Conservation (phyloP, 2,797 vertebrate genomes). For the Hoplostethus atlanticus region DNA sequence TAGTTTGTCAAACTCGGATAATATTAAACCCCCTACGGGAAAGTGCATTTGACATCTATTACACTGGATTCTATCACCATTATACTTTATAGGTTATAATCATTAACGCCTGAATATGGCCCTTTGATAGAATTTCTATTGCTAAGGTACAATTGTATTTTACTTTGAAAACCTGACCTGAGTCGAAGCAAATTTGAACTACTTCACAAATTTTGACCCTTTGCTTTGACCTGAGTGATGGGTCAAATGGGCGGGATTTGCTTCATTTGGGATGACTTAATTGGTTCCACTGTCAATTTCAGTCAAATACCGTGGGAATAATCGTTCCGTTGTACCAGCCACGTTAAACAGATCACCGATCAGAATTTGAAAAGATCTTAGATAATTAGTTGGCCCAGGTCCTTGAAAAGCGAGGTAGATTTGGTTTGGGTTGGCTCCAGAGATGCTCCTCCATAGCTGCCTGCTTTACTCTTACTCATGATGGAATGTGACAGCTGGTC, state of each 20-base stretch:
- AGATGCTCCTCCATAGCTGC: constrained; percentile 63
- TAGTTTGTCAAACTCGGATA: constrained; percentile 62
- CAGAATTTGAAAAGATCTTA: constrained; percentile 72
- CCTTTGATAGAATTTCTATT: constrained; percentile 1
- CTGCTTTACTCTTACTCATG: constrained; percentile 65
- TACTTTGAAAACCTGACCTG: constrained; percentile 15
- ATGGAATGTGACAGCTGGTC: constrained; percentile 82
- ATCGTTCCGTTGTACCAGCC: constrained; percentile 66
- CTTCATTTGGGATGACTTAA: constrained; percentile 49
- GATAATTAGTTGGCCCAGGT: constrained; percentile 74
- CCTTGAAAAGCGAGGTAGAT: constrained; percentile 73
- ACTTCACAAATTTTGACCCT: constrained; percentile 20
- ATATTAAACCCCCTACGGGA: constrained; percentile 46
- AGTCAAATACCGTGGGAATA: constrained; percentile 41
- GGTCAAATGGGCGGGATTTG: constrained; percentile 64
- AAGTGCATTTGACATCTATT: constrained; percentile 39
- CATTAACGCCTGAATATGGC: constrained; percentile 6
- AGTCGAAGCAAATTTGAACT: constrained; percentile 12
- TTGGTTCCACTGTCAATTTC: constrained; percentile 51
- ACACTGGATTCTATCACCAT: constrained; percentile 24
- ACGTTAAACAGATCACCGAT: constrained; percentile 76
- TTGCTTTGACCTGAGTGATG: constrained; percentile 42
- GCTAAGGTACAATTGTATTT: not conserved
- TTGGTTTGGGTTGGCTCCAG: constrained; percentile 65
- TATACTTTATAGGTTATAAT: constrained; percentile 32